Percentiles rank a stretch among this genome's conserved stretches.
phyloP scores from a whole-genome alignment of 2,797 vertebrate species.

The Eutrigla gurnardus region DNA sequence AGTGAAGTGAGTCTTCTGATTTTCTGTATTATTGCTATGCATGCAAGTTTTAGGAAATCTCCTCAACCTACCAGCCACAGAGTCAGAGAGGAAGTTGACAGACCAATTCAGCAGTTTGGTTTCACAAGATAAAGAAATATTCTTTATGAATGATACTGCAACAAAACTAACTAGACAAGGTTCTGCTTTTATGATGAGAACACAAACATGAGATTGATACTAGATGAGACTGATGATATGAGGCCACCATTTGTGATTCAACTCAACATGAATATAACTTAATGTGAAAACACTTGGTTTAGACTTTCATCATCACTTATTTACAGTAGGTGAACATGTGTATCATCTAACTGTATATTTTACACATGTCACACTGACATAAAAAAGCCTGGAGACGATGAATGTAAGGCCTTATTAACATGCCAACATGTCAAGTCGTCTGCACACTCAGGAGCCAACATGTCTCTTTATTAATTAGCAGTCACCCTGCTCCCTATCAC shows the following conservation, averaged over 20 bases:
- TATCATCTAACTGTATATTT: neutral
- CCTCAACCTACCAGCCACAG: slow-evolving; percentile 20
- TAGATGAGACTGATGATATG: neutral
- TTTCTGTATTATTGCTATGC: neutral
- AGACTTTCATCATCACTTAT: slow-evolving; percentile 7
- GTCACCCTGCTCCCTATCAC: slow-evolving; percentile 16
- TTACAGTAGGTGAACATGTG: neutral
- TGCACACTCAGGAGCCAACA: neutral
- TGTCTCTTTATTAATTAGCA: slow-evolving; percentile 58
- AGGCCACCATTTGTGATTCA: neutral
- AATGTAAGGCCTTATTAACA: neutral
- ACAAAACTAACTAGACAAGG: neutral
- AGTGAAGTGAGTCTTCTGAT: slow-evolving; percentile 11
- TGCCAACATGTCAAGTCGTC: neutral
- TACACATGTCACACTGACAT: neutral
- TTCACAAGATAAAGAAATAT: slow-evolving; percentile 4
- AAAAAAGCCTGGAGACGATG: neutral
- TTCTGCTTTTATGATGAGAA: slow-evolving; percentile 7
- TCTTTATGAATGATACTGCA: neutral
- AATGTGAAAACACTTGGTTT: neutral
- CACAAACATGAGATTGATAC: slow-evolving; percentile 6
- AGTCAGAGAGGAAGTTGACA: slow-evolving; percentile 26
- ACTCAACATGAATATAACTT: neutral
- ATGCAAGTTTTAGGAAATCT: slow-evolving; percentile 33
- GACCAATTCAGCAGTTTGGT: slow-evolving; percentile 14